Evolutionary conservation across 2,113 vertebrate genomes (phyloP).

Genomic region (Crotophaga sulcirostris): DNA sequence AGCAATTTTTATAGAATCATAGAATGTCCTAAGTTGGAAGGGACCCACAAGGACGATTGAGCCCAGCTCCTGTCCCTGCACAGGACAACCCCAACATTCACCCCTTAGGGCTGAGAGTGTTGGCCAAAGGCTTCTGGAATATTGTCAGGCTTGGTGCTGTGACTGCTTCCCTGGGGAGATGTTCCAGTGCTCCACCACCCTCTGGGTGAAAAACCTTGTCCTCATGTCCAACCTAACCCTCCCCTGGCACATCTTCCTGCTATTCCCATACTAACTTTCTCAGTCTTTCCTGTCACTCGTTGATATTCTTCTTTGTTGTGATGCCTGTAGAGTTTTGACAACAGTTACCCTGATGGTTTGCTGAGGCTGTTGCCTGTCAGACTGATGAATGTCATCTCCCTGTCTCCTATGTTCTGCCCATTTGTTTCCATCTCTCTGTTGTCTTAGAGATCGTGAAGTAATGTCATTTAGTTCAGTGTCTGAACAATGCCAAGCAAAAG

Average conservation of each 20-base stretch:
- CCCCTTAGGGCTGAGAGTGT: too few relatives aligned
- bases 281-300: neutral
- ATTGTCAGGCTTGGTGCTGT: too few relatives aligned
- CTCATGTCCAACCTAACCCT: too few relatives aligned
- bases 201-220: too few relatives aligned
- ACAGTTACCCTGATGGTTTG: neutral
- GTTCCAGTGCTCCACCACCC: too few relatives aligned
- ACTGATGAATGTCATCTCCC: neutral
- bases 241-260: too few relatives aligned
- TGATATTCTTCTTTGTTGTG: neutral
- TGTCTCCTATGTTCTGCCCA: neutral
- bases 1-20: neutral
- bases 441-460: neutral
- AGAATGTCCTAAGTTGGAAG: too few relatives aligned
- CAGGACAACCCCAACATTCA: too few relatives aligned
- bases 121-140: too few relatives aligned
- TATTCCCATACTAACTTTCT: neutral
- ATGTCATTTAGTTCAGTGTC: neutral
- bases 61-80: too few relatives aligned
- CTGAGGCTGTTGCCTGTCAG: slow-evolving; percentile 21
- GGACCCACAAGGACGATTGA: too few relatives aligned
- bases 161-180: too few relatives aligned
- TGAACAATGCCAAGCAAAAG: neutral
- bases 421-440: slow-evolving; percentile 40
- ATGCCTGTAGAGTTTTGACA: neutral